Evolutionary conservation across 2,888 invertebrate genomes (phyloP).

Genomic region (Zele albiditarsus): DNA sequence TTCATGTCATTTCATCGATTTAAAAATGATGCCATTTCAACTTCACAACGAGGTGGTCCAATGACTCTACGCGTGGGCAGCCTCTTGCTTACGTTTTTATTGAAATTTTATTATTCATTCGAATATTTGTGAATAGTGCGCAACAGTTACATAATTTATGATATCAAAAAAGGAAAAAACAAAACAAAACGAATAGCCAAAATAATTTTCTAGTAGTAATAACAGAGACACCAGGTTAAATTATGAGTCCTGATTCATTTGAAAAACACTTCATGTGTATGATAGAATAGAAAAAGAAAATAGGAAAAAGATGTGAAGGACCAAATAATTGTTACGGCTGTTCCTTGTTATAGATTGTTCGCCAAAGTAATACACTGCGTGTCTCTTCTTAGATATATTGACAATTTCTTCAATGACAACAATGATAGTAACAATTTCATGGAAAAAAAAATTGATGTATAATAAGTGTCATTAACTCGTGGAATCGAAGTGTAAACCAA

Average conservation of each 20-base stretch:
- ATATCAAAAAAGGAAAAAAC: too few relatives aligned
- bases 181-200: too few relatives aligned
- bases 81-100: too few relatives aligned
- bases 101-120: too few relatives aligned
- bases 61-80: too few relatives aligned
- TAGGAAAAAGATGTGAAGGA: background rate
- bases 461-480: constrained; percentile 21
- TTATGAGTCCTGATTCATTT: background rate
- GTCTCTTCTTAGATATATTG: constrained; percentile 44
- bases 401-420: constrained; percentile 34
- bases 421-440: constrained; percentile 32
- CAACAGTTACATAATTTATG: too few relatives aligned
- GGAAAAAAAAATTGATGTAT: background rate
- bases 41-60: too few relatives aligned
- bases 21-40: too few relatives aligned
- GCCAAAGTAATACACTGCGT: constrained; percentile 46
- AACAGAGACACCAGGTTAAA: too few relatives aligned
- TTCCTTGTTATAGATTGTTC: constrained; percentile 50
- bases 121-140: too few relatives aligned
- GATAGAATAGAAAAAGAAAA: background rate
- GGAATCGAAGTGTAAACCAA: background rate
- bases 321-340: constrained; percentile 42
- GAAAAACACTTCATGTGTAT: background rate
- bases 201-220: too few relatives aligned
- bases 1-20: too few relatives aligned